A percentile compares a stretch with the other conserved stretches of the same genome.
Evolutionary conservation across 2,888 invertebrate species (phyloP).

Genomic region (Habrosyne pyritoides): DNA sequence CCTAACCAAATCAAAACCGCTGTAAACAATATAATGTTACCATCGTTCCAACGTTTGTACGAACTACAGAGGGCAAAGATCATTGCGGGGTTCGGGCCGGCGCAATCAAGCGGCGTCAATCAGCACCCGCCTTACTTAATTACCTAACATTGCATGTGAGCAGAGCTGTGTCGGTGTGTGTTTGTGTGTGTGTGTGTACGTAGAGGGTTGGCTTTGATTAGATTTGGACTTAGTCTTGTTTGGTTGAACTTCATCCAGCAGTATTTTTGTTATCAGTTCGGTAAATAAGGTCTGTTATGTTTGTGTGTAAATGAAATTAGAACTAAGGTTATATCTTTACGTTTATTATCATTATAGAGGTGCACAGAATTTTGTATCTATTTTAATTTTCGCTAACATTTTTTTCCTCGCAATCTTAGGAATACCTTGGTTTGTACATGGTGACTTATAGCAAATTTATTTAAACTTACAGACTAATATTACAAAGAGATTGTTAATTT

Average conservation of each 20-base stretch:
- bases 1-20: background rate
- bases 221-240: constrained; percentile 15
- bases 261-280: too few species aligned
- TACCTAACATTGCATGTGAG: constrained; percentile 47
- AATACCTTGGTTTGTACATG: too few species aligned
- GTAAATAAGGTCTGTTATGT: too few species aligned
- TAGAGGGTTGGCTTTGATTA: background rate
- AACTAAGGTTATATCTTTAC: too few species aligned
- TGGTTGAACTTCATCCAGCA: background rate
- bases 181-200: constrained; percentile 19
- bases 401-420: too few species aligned
- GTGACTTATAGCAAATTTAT: too few species aligned
- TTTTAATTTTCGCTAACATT: too few species aligned
- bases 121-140: constrained; percentile 58
- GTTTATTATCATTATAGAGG: too few species aligned
- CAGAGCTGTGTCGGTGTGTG: constrained; percentile 18
- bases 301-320: too few species aligned
- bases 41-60: constrained; percentile 2
- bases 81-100: constrained; percentile 43
- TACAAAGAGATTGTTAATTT: too few species aligned
- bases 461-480: too few species aligned
- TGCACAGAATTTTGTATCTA: too few species aligned
- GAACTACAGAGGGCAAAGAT: constrained; percentile 40
- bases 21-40: background rate
- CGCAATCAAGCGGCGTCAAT: constrained; percentile 65